Conservation (phyloP, 23 tunicate genomes). For the Styela plicata region DNA sequence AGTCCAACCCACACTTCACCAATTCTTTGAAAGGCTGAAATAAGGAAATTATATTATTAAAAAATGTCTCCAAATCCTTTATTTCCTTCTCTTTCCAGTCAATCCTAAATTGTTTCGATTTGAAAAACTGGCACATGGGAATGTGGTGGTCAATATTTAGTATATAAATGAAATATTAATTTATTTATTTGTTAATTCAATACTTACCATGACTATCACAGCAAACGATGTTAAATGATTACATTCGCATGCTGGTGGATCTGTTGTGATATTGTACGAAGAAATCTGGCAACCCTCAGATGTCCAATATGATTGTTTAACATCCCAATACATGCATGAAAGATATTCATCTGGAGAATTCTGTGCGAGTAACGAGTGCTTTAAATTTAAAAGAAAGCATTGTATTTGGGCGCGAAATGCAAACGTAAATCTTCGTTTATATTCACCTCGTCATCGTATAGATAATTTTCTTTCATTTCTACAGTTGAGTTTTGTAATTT, state of each 20-base stretch:
- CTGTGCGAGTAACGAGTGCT: too few relatives aligned
- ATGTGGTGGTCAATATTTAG: too few relatives aligned
- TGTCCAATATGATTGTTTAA: not conserved
- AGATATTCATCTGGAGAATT: not conserved
- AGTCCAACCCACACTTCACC: not conserved
- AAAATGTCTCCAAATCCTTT: too few relatives aligned
- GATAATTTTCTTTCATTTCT: not conserved
- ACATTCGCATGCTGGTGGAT: not conserved
- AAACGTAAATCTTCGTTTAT: too few relatives aligned
- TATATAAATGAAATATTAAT: too few relatives aligned
- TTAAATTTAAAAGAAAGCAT: too few relatives aligned
- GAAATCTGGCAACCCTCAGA: not conserved
- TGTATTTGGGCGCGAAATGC: too few relatives aligned
- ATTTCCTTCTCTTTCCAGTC: too few relatives aligned
- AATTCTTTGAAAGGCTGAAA: not conserved
- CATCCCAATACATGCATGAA: not conserved
- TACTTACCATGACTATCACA: not conserved
- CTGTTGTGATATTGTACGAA: not conserved
- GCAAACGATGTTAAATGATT: not conserved
- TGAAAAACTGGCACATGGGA: too few relatives aligned
- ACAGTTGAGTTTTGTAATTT: not conserved
- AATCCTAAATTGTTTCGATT: too few relatives aligned
- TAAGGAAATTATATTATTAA: too few relatives aligned
- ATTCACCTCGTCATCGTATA: not conserved
- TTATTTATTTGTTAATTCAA: too few relatives aligned